Evolutionary conservation across 2,888 invertebrate species (phyloP).

Genomic region (Drosophila aldrichi): DNA sequence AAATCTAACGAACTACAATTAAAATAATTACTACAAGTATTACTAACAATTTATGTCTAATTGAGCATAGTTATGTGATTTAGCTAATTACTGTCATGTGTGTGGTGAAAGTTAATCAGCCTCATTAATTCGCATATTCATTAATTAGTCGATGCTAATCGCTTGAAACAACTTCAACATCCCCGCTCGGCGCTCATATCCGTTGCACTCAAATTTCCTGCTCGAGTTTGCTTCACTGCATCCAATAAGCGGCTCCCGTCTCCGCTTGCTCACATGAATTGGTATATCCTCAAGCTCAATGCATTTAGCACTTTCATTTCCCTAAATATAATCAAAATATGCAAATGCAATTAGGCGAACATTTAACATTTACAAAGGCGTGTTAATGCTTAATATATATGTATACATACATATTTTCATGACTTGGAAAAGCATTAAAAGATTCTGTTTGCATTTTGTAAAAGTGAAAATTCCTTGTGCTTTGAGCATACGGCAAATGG

Average conservation of each 20-base stretch:
- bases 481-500: constrained; percentile 33
- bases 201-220: constrained; percentile 58
- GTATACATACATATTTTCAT: constrained; percentile 12
- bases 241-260: background rate
- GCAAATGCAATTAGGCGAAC: constrained; percentile 72
- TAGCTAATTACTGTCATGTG: constrained; percentile 11
- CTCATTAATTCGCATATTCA: constrained; percentile 23
- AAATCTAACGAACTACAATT: constrained; percentile 10
- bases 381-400: constrained; percentile 37
- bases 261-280: background rate
- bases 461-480: constrained; percentile 27
- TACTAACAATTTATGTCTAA: constrained; percentile 4
- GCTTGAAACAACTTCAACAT: constrained; percentile 6
- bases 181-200: constrained; percentile 25
- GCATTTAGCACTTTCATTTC: constrained; percentile 74
- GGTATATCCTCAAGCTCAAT: constrained; percentile 45
- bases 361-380: constrained; percentile 51
- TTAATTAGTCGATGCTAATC: constrained; percentile 23
- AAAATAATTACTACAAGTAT: constrained; percentile 14
- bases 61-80: constrained; percentile 4
- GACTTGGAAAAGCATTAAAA: constrained; percentile 30
- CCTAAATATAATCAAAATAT: constrained; percentile 73
- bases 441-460: constrained; percentile 12
- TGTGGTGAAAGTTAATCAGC: constrained; percentile 9
- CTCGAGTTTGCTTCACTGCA: constrained; percentile 26